Evolutionary conservation across 2,888 invertebrate genomes (phyloP).

Genomic region (Spodoptera exigua): DNA sequence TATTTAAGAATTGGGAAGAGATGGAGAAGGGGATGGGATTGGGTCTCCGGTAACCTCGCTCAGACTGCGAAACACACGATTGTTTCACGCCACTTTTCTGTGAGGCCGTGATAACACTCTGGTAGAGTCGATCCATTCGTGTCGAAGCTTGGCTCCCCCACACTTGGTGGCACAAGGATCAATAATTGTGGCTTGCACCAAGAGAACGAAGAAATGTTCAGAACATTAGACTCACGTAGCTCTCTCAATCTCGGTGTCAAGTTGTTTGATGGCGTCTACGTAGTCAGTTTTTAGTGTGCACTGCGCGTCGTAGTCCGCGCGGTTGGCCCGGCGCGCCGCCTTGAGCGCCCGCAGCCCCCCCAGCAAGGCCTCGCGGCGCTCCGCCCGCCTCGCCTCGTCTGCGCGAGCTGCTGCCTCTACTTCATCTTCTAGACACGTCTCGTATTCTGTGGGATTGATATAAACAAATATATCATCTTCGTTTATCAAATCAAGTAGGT

Average conservation of each 20-base stretch:
- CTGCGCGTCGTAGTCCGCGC: conserved; percentile 29
- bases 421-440: conserved; percentile 68
- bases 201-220: not conserved
- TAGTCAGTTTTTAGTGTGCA: conserved; percentile 22
- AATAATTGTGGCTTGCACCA: not conserved
- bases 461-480: no score
- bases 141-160: no score
- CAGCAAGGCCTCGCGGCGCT: conserved; percentile 62
- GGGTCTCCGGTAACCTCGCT: no score
- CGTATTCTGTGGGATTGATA: conserved; percentile 60
- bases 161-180: no score
- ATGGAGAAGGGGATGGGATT: no score
- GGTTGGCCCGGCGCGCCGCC: conserved; percentile 27
- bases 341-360: conserved; percentile 54
- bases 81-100: no score
- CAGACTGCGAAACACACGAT: no score
- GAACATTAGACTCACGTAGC: conserved; percentile 58
- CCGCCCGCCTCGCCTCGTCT: conserved; percentile 65
- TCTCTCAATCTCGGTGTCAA: conserved; percentile 67
- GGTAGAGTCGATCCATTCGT: no score
- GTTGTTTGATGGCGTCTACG: conserved; percentile 29
- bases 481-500: no score
- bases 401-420: conserved; percentile 69
- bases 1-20: no score
- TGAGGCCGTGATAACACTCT: no score